Percentiles rank a stretch among this genome's conserved stretches.
Evolutionary conservation across 2,888 invertebrate species (phyloP).

Genomic region (Cataglyphis cursor): DNA sequence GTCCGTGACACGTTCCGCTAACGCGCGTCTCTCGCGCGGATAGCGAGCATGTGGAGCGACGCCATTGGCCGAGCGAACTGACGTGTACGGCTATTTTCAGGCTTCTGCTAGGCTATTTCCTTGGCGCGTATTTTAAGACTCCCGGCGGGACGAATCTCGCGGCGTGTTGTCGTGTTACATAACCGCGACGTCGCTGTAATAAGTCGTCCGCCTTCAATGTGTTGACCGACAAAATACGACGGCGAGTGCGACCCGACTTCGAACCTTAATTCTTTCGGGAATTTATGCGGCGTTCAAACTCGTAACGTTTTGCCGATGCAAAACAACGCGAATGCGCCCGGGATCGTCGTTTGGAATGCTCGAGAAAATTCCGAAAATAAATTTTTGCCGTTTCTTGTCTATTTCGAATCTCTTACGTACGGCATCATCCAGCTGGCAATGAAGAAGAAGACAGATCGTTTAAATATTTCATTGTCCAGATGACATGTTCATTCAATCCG

Average conservation of each 20-base stretch:
- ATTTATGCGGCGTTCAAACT: neutral
- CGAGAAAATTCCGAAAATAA: neutral
- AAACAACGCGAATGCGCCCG: neutral
- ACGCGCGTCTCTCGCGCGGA: conserved; percentile 62
- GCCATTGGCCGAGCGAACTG: conserved; percentile 86
- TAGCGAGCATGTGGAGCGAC: conserved; percentile 87
- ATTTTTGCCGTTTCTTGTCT: neutral
- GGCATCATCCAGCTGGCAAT: neutral
- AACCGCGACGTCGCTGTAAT: conserved; percentile 62
- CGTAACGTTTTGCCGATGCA: neutral
- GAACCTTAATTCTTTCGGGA: neutral
- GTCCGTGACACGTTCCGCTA: neutral
- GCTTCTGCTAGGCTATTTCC: conserved; percentile 85
- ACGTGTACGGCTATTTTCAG: conserved; percentile 84
- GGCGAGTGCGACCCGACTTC: neutral
- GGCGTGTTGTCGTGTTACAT: conserved; percentile 77
- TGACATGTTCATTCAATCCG: neutral
- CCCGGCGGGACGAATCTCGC: conserved; percentile 40
- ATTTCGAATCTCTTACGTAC: conserved; percentile 24
- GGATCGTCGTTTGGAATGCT: neutral
- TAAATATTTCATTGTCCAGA: neutral
- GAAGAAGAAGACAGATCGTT: neutral
- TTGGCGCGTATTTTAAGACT: conserved; percentile 87
- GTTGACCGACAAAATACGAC: conserved; percentile 25
- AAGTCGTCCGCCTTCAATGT: conserved; percentile 9